These are phyloP conservation scores for Tachysurus fulvidraco DNA, from an alignment of 2,113 vertebrate genomes.

Conservation along the genomic window DNA sequence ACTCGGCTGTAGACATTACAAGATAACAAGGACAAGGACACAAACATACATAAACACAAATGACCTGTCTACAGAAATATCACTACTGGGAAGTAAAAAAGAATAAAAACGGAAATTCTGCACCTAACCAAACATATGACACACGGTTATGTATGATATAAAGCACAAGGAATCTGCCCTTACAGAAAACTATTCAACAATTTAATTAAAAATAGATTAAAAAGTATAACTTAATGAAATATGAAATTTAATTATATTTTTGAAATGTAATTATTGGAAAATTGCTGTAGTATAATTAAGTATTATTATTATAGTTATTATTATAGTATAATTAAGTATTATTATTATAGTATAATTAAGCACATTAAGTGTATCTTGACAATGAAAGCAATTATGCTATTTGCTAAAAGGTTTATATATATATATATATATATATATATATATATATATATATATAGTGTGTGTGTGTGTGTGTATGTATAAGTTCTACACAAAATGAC, in stretches of 20 bases:
- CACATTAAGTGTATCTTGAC: not conserved
- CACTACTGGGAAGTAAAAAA: not conserved
- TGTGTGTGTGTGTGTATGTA: no score
- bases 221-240: no score
- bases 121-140: not conserved
- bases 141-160: not conserved
- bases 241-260: not conserved
- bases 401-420: no score
- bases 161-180: not conserved
- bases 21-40: not conserved
- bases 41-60: not conserved
- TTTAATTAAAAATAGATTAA: not conserved
- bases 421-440: no score
- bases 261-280: not conserved
- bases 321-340: not conserved
- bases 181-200: not conserved
- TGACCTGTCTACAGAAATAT: not conserved
- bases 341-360: no score
- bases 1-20: not conserved
- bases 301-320: no score
- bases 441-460: no score
- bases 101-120: not conserved
- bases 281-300: not conserved
- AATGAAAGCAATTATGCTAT: no score
- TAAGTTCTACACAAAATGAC: not conserved